A percentile compares a stretch with the other conserved stretches of the same genome.
These are phyloP conservation scores for Ridgeia piscesae DNA, from an alignment of 1,140 invertebrate genomes.

Conservation along the genomic window DNA sequence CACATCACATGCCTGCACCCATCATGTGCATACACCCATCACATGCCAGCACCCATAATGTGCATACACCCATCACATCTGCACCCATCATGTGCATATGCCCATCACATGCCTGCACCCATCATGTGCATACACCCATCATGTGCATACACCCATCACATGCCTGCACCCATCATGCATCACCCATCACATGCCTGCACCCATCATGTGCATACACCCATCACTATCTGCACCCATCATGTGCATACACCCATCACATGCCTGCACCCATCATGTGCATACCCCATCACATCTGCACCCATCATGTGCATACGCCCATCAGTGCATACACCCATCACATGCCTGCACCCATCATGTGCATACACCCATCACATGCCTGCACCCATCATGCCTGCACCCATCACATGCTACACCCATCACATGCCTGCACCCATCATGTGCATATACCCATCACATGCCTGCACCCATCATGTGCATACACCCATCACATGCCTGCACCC, in stretches of 20 bases:
- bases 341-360: not conserved
- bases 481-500: not conserved
- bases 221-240: not conserved
- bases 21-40: not conserved
- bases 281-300: not conserved
- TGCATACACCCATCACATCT: not conserved
- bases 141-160: not conserved
- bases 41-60: no score
- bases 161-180: not conserved
- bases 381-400: no score
- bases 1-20: no score
- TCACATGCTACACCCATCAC: not conserved
- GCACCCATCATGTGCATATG: not conserved
- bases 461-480: not conserved
- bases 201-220: no score
- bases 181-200: not conserved
- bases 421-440: not conserved
- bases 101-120: no score
- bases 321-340: not conserved
- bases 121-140: not conserved
- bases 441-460: not conserved
- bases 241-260: not conserved
- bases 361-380: not conserved
- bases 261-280: not conserved
- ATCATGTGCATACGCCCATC: no score